Evolutionary conservation across 1,140 invertebrate genomes (phyloP), one percentile per base, ranked within the genome.

Genomic region (Patella vulgata): DNA sequence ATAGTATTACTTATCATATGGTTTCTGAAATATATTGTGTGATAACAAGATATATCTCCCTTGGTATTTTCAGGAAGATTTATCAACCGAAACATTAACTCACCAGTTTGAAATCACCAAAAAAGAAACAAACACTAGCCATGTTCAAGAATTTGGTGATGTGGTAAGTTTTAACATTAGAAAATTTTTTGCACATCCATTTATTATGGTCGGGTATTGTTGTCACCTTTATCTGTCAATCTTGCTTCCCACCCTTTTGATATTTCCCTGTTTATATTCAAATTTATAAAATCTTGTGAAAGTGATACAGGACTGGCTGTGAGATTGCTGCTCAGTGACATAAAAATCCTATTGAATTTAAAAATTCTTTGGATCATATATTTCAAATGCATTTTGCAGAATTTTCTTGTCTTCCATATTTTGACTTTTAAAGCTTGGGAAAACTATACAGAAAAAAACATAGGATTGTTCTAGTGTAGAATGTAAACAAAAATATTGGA

Each of bases 81-180:
- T 89, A 31, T 65, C 68, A 0, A 61, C 68, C 21, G 88, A 90
- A 74, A 88, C 87, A 25, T 63, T 90, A 1, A 73, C 86, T 27
- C 76, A 85, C 33, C 89, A 90, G 69, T 90, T 86, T 75, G 58
- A 83, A 31, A 80, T 88, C 55, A 88, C 89, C 2, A 86, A 85
- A 68, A 75, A 84, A n/a, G 84, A 88, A 74, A 89, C 88, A 4
- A 89, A 87, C 66, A 86, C 86, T 14, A 89, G 88, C 53, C 88
- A 89, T 75, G 89, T 89, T 2, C 76, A 84, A 75, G 84, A 89
- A 70, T 90, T 84, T 81, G 89, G 89, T 65, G 85, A 89, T 69
- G 56, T 87, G 72, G 71, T 71, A 69, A 57, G 64, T 44, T 27
- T 2, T 3, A n/a, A 17, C 8, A n/a, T 8, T 31, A 19, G 30